These are phyloP conservation scores for Phyto melanocephala DNA, from an alignment of 2,888 invertebrate genomes.

Conservation along the genomic window DNA sequence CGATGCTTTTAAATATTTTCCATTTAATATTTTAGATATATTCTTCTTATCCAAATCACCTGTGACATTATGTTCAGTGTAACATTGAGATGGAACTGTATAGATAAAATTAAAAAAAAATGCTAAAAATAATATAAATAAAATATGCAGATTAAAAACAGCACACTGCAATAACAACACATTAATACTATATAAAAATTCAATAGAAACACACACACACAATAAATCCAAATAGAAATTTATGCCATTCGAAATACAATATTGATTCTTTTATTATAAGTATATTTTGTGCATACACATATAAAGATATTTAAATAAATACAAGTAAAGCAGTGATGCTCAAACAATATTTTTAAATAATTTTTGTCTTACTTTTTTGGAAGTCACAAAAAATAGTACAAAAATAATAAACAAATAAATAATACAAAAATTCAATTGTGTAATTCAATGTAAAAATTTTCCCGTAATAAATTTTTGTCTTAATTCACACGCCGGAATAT, in stretches of 20 bases:
- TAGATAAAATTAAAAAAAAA: slow-evolving; percentile 14
- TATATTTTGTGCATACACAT: neutral
- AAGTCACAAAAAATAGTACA: neutral
- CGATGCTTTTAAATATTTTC: too few species aligned
- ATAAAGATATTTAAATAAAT: neutral
- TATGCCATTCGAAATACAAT: slow-evolving; percentile 33
- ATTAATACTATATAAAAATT: slow-evolving; percentile 25
- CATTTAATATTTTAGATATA: too few species aligned
- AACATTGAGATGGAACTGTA: slow-evolving; percentile 30
- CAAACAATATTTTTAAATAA: neutral
- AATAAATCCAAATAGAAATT: slow-evolving; percentile 53
- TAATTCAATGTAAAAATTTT: too few species aligned
- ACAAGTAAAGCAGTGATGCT: neutral
- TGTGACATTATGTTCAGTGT: too few species aligned
- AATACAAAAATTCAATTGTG: too few species aligned
- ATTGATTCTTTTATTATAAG: too few species aligned
- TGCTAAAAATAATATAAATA: slow-evolving; percentile 7
- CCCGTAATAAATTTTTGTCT: too few species aligned
- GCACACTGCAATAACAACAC: slow-evolving; percentile 18
- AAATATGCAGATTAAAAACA: slow-evolving; percentile 28
- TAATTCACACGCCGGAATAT: too few species aligned
- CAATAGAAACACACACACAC: slow-evolving; percentile 40
- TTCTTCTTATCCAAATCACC: too few species aligned
- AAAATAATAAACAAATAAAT: too few species aligned
- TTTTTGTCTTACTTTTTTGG: too few species aligned